A percentile compares a stretch with the other conserved stretches of the same genome.
Conservation (phyloP, 2,888 invertebrate genomes). For the Catocala fraxini region DNA sequence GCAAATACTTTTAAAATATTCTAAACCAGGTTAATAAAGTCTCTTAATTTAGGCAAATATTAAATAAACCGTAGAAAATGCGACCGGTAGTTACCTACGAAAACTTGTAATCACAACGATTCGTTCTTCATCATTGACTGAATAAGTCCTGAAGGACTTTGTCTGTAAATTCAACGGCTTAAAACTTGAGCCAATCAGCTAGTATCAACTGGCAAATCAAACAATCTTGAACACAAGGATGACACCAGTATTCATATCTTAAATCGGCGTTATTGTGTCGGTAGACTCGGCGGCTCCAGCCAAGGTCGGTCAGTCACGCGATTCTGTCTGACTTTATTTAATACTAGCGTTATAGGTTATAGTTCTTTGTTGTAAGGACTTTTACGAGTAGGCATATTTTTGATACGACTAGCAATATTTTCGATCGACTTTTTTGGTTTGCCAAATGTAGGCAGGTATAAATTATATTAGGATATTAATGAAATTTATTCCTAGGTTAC, state of each 20-base stretch:
- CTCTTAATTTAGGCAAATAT: too few species aligned
- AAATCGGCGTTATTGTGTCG: constrained; percentile 25
- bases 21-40: too few species aligned
- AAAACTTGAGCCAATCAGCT: not conserved
- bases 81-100: too few species aligned
- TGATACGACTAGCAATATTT: not conserved
- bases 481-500: too few species aligned
- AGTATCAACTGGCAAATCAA: constrained; percentile 6
- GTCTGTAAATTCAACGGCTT: too few species aligned
- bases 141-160: too few species aligned
- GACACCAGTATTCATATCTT: constrained; percentile 25
- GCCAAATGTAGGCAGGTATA: too few species aligned
- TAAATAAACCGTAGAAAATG: too few species aligned
- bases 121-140: too few species aligned
- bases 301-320: constrained; percentile 50
- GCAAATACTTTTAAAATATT: too few species aligned
- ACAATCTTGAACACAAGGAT: constrained; percentile 24
- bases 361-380: constrained; percentile 13
- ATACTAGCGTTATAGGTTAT: constrained; percentile 12
- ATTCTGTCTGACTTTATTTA: constrained; percentile 15
- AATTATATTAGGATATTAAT: too few species aligned
- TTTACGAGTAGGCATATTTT: not conserved
- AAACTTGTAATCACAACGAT: not conserved
- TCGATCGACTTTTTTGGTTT: not conserved
- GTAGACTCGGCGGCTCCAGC: constrained; percentile 46